Evolutionary conservation across 2,888 invertebrate species (phyloP), one percentile per base, ranked within the genome.

Genomic region (Trileptium ribeirensis): DNA sequence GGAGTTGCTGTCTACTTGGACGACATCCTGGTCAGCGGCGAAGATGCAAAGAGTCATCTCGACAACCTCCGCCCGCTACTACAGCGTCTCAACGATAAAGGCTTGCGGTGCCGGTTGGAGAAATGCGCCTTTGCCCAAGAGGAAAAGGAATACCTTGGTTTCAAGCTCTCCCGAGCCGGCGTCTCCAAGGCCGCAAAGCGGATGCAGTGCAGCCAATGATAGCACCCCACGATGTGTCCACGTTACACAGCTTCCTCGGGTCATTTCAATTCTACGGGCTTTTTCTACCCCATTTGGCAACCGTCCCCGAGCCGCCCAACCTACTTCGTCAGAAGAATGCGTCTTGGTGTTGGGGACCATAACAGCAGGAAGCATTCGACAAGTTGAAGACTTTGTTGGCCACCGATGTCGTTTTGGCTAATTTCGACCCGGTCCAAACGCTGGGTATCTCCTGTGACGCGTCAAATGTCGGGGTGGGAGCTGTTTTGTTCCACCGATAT

Each of bases 401-500:
- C 8, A 15, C 74, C 34, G 31, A 31, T 15, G 19, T 15, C 24
- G 74, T 70, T n/a, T n/a, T 70, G 15, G 34, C 24, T 34, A 8
- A 31, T 15, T 70, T 70, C 34, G 74, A 70, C 34, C 3, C 3
- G 34, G 24, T 15, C 19, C 74, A 15, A 19, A 3, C 74, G 8
- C 29, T 70, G 34, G 31, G 74, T 31, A 3, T 70, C 8, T 29
- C 74, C 74, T 70, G 74, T n/a, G 79, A 79, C 77, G 79, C 79
- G 15, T 79, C 79, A n/a, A 33, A n/a, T n/a, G 33, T 78, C 74
- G 79, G 79, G 15, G 19, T 79, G 8, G 79, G 79, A 31, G 79
- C 79, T 8, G 79, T 79, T 29, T 24, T 8, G 29, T 85, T 36
- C 83, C 83, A 85, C 81, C 74, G 70, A 24, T 81, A 82, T 36